Conservation (phyloP, 2,888 invertebrate genomes). For the Aphodius sticticus region DNA sequence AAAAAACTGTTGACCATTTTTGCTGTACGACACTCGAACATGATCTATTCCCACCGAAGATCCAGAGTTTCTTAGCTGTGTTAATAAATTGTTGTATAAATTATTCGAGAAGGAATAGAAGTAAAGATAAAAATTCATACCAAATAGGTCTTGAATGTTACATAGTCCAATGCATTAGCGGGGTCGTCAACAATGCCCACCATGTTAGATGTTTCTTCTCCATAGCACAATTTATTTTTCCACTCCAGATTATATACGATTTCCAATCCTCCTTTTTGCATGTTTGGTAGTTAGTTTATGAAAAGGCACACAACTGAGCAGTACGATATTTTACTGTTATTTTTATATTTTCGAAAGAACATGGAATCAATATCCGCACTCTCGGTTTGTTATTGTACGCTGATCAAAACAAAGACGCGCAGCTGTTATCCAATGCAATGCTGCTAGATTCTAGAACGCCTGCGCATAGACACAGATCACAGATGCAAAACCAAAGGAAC, state of each 20-base stretch:
- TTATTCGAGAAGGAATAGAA: background rate
- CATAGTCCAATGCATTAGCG: slow-evolving; percentile 58
- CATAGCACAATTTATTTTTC: slow-evolving; percentile 55
- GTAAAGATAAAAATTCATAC: slow-evolving; percentile 48
- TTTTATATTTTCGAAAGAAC: background rate
- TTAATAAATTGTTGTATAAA: slow-evolving; percentile 25
- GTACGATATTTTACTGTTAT: background rate
- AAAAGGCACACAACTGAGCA: background rate
- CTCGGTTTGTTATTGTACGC: background rate
- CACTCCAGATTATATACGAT: slow-evolving; percentile 60
- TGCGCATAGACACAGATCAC: background rate
- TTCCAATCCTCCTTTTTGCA: slow-evolving; percentile 52
- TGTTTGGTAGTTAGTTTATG: background rate
- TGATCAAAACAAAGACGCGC: background rate
- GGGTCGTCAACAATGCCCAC: slow-evolving; percentile 60
- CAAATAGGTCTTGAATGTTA: slow-evolving; percentile 60
- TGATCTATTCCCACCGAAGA: slow-evolving; percentile 52
- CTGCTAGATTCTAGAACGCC: background rate
- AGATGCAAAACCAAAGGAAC: no score
- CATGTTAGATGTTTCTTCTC: slow-evolving; percentile 55
- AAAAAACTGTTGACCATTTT: slow-evolving; percentile 57
- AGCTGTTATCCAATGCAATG: background rate
- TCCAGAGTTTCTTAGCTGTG: slow-evolving; percentile 59
- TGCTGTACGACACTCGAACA: slow-evolving; percentile 58
- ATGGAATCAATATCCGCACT: background rate